phyloP scores from a whole-genome alignment of 2,888 invertebrate species.

The Zele albiditarsus region DNA sequence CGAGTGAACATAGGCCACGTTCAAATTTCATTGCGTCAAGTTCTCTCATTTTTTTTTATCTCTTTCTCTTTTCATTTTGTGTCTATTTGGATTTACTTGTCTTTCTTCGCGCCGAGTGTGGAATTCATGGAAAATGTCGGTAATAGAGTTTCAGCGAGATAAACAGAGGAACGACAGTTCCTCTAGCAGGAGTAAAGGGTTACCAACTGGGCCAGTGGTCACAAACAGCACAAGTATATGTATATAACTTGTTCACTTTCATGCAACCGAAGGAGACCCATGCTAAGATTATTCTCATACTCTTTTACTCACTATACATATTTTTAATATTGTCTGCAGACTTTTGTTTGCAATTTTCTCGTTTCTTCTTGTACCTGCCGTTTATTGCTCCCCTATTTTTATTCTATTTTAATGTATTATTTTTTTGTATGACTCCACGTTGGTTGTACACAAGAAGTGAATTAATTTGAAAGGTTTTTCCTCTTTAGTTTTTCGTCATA shows the following conservation, averaged over 20 bases:
- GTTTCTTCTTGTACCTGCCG: not conserved
- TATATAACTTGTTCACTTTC: constrained; percentile 9
- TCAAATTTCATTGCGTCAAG: constrained; percentile 69
- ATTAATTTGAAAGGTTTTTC: not conserved
- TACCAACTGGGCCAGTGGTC: constrained; percentile 51
- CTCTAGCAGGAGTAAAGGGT: constrained; percentile 43
- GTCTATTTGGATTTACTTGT: constrained; percentile 1
- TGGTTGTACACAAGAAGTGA: not conserved
- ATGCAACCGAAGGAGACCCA: not conserved
- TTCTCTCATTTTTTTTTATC: constrained; percentile 49
- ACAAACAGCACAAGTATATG: constrained; percentile 12
- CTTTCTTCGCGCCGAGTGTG: constrained; percentile 37
- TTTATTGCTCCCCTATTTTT: constrained; percentile 7
- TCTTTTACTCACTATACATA: not conserved
- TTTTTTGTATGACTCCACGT: not conserved
- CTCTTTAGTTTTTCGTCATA: no score
- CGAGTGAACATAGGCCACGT: constrained; percentile 60
- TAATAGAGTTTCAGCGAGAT: constrained; percentile 68
- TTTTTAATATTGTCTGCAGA: constrained; percentile 20
- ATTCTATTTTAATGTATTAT: constrained; percentile 2
- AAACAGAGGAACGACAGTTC: constrained; percentile 56
- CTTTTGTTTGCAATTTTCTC: not conserved
- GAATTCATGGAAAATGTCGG: constrained; percentile 61
- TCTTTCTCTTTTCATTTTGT: constrained; percentile 37
- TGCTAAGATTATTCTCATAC: not conserved